Percentiles rank a stretch among this genome's conserved stretches.
Conservation (phyloP, 2,797 vertebrate genomes). For the Chelonia mydas region DNA sequence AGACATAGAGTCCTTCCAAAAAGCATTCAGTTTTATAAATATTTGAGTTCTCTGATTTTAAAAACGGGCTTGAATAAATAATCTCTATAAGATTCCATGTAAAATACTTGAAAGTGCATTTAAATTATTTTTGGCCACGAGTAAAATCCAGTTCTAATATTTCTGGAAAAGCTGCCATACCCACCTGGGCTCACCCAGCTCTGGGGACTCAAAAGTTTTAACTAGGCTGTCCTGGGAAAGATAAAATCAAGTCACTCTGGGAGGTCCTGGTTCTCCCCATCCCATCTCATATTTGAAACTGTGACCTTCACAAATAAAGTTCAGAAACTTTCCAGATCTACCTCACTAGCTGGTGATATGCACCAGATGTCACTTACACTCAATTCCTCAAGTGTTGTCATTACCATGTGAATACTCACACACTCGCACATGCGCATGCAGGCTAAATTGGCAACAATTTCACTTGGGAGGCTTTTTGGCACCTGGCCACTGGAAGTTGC, state of each 20-base stretch:
- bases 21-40: conserved; percentile 67
- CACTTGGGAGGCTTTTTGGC: neutral
- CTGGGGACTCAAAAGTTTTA: conserved; percentile 1
- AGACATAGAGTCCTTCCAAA: conserved; percentile 61
- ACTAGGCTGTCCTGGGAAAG: neutral
- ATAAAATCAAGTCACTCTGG: neutral
- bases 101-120: conserved; percentile 56
- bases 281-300: neutral
- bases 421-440: neutral
- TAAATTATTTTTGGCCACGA: conserved; percentile 28
- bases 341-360: conserved; percentile 45
- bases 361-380: conserved; percentile 49
- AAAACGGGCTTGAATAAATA: conserved; percentile 61
- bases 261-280: neutral
- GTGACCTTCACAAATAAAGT: neutral
- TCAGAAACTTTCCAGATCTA: neutral
- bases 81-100: conserved; percentile 31
- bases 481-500: conserved; percentile 13
- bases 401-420: conserved; percentile 41
- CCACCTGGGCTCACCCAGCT: conserved; percentile 7
- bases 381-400: conserved; percentile 1
- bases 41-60: conserved; percentile 48
- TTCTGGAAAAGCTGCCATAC: conserved; percentile 34
- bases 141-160: conserved; percentile 22
- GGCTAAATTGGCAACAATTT: neutral